phyloP scores from a whole-genome alignment of 2,113 vertebrate genomes.

The Lanius collurio region DNA sequence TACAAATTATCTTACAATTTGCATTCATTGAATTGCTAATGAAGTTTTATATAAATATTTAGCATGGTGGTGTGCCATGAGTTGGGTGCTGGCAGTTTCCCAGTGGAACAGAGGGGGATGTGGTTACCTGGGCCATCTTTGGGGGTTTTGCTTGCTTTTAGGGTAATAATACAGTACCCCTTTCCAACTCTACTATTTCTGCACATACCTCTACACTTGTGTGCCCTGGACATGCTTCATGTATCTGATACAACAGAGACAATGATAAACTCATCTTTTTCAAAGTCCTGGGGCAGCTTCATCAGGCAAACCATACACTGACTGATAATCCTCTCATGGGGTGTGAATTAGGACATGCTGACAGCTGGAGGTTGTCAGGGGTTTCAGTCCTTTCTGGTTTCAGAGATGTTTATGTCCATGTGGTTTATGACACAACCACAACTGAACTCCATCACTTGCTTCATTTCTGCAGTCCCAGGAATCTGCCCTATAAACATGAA shows the following conservation, averaged over 20 bases:
- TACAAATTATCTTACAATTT: neutral
- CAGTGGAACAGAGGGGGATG: neutral
- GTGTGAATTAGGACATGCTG: neutral
- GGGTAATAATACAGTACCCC: neutral
- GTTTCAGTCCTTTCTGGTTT: neutral
- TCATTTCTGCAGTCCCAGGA: neutral
- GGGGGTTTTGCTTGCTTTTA: neutral
- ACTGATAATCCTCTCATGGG: neutral
- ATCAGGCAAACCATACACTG: neutral
- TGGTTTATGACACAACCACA: neutral
- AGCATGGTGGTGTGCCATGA: fast-evolving
- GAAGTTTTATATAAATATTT: neutral
- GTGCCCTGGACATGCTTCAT: neutral
- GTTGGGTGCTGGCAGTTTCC: neutral
- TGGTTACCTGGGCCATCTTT: too few species aligned
- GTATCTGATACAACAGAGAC: neutral
- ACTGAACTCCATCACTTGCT: neutral
- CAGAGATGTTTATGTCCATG: neutral
- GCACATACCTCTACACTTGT: neutral
- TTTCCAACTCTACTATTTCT: neutral
- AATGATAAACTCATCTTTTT: neutral
- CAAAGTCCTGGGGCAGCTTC: neutral
- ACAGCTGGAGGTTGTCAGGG: neutral
- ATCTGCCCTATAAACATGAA: neutral
- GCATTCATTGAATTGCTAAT: neutral